phyloP scores from a whole-genome alignment of 2,113 vertebrate genomes.

The Jaculus jaculus region DNA sequence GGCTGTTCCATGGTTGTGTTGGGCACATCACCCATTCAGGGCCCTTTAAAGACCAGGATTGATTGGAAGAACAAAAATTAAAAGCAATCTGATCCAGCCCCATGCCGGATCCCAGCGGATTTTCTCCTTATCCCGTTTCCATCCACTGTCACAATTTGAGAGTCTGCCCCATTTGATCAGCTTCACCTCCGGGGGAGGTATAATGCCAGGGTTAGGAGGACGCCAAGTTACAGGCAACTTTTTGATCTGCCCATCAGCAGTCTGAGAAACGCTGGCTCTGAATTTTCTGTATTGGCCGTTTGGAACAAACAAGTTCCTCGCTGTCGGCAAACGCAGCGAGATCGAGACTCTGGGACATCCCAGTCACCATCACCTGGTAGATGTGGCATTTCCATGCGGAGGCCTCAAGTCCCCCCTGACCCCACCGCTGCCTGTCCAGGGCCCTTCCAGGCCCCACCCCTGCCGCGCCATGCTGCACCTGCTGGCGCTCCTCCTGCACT shows the following conservation, averaged over 20 bases:
- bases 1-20: constrained; percentile 39
- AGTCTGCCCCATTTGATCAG: constrained; percentile 82
- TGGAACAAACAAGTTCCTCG: constrained; percentile 57
- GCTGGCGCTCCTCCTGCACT: constrained; percentile 88
- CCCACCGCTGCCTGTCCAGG: constrained; percentile 83
- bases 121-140: constrained; percentile 84
- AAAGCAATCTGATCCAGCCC: constrained; percentile 80
- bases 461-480: constrained; percentile 90
- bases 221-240: constrained; percentile 80
- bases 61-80: constrained; percentile 74
- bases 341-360: constrained; percentile 27
- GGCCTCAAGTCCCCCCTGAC: constrained; percentile 84
- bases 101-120: constrained; percentile 72
- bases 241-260: constrained; percentile 77
- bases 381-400: constrained; percentile 90
- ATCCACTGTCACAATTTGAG: constrained; percentile 83
- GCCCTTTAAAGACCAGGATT: constrained; percentile 66
- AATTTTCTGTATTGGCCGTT: constrained; percentile 65
- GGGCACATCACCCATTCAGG: constrained; percentile 64
- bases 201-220: constrained; percentile 66
- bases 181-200: constrained; percentile 80
- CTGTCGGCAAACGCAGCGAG: neutral
- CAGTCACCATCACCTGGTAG: constrained; percentile 46
- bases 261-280: constrained; percentile 67
- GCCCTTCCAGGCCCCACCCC: constrained; percentile 75